Conservation (phyloP, 2,797 vertebrate genomes). For the Gadopsis bispinosus region DNA sequence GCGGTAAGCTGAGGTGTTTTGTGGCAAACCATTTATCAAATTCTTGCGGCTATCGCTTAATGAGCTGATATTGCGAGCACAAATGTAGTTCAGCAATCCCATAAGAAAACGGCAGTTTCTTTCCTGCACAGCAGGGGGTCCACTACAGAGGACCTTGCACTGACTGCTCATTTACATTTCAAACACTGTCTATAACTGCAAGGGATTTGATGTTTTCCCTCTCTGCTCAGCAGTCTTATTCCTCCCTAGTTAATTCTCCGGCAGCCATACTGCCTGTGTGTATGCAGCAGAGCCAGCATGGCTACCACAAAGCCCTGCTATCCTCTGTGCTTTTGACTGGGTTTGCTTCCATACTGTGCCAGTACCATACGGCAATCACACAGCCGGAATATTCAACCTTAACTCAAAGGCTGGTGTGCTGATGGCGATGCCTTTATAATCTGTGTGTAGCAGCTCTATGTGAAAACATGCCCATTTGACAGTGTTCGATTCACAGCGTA, state of each 20-base stretch:
- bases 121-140: slow-evolving; percentile 75
- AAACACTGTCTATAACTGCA: slow-evolving; percentile 84
- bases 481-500: slow-evolving; percentile 25
- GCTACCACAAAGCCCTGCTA: slow-evolving; percentile 75
- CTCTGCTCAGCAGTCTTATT: slow-evolving; percentile 77
- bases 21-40: slow-evolving; percentile 53
- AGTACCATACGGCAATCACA: slow-evolving; percentile 68
- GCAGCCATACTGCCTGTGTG: slow-evolving; percentile 76
- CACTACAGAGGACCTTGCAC: slow-evolving; percentile 77
- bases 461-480: slow-evolving; percentile 29
- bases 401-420: slow-evolving; percentile 63
- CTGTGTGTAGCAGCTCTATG: slow-evolving; percentile 7
- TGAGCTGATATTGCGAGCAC: slow-evolving; percentile 57
- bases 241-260: slow-evolving; percentile 78
- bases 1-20: slow-evolving; percentile 21
- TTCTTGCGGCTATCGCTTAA: slow-evolving; percentile 52
- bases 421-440: slow-evolving; percentile 41
- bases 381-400: slow-evolving; percentile 53
- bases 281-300: slow-evolving; percentile 68
- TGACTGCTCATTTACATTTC: slow-evolving; percentile 85
- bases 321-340: slow-evolving; percentile 73
- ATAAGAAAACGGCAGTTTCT: slow-evolving; percentile 72
- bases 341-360: slow-evolving; percentile 77
- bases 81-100: slow-evolving; percentile 65
- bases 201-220: slow-evolving; percentile 84